Evolutionary conservation across 1,140 invertebrate genomes (phyloP).

Genomic region (Probaryconus sp.): DNA sequence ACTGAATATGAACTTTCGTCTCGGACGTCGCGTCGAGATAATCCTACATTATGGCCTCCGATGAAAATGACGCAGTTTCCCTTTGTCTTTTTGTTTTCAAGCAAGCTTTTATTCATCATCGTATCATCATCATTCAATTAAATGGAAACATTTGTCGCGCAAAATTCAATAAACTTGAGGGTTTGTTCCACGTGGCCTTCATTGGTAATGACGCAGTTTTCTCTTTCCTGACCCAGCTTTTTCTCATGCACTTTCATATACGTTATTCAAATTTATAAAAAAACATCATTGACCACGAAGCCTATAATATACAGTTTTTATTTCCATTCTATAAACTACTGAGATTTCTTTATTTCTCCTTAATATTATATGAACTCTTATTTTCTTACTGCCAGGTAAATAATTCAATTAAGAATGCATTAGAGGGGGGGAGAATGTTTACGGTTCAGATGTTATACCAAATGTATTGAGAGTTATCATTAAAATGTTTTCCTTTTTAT

Average conservation of each 20-base stretch:
- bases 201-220: slow-evolving; percentile 53
- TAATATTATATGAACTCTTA: too few relatives aligned
- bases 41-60: slow-evolving; percentile 38
- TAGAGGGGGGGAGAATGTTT: too few relatives aligned
- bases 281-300: too few relatives aligned
- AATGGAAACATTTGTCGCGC: slow-evolving; percentile 18
- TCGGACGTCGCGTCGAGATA: slow-evolving; percentile 34
- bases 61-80: slow-evolving; percentile 43
- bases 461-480: too few relatives aligned
- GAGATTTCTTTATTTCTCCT: too few relatives aligned
- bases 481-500: too few relatives aligned
- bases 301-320: too few relatives aligned
- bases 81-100: slow-evolving; percentile 10
- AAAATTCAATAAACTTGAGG: slow-evolving; percentile 24
- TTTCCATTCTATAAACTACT: too few relatives aligned
- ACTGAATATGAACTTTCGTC: slow-evolving; percentile 47
- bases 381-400: too few relatives aligned
- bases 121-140: slow-evolving; percentile 6
- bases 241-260: not conserved
- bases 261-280: not conserved
- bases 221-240: slow-evolving; percentile 43
- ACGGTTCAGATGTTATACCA: too few relatives aligned
- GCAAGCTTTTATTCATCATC: too few relatives aligned
- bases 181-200: slow-evolving; percentile 29
- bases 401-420: too few relatives aligned